Conservation (phyloP, 2,113 vertebrate genomes). For the Rousettus leschenaultii region DNA sequence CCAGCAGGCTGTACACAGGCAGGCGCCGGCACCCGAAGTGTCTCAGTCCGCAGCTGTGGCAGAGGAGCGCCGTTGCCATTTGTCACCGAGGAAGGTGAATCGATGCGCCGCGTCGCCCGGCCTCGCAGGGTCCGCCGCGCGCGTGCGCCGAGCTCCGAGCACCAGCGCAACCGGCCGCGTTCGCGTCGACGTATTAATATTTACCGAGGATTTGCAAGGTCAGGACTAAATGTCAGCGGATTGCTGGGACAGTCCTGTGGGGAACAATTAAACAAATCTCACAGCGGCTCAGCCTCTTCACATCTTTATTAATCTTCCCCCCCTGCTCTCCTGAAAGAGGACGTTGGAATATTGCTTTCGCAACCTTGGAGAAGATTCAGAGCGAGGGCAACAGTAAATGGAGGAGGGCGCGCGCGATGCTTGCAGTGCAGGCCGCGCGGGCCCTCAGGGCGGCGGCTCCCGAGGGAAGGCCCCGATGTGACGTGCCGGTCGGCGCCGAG, state of each 20-base stretch:
- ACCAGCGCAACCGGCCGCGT: slow-evolving; percentile 87
- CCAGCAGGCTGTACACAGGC: slow-evolving; percentile 91
- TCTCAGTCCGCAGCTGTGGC: slow-evolving; percentile 90
- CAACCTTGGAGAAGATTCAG: slow-evolving; percentile 74
- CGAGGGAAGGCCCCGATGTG: slow-evolving; percentile 75
- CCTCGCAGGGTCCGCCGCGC: slow-evolving; percentile 83
- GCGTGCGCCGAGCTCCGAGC: slow-evolving; percentile 85
- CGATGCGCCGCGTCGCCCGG: slow-evolving; percentile 85
- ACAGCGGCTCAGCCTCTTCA: slow-evolving; percentile 89
- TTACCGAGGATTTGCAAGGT: slow-evolving; percentile 93
- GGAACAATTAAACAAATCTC: slow-evolving; percentile 91
- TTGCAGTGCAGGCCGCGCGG: slow-evolving; percentile 74
- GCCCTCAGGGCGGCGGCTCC: slow-evolving; percentile 68
- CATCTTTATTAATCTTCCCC: slow-evolving; percentile 87
- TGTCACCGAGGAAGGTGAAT: slow-evolving; percentile 90
- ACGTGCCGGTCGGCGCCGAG: slow-evolving; percentile 75
- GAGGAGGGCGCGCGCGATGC: slow-evolving; percentile 64
- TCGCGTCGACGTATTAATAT: slow-evolving; percentile 92
- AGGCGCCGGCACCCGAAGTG: slow-evolving; percentile 92
- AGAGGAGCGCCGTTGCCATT: slow-evolving; percentile 87
- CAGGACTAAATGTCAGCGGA: slow-evolving; percentile 91
- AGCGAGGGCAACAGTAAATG: slow-evolving; percentile 80
- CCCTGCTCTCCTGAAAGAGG: slow-evolving; percentile 68
- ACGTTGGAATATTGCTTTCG: slow-evolving; percentile 70
- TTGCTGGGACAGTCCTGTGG: slow-evolving; percentile 89